Percentiles rank a stretch among this genome's conserved stretches.
phyloP scores from a whole-genome alignment of 2,888 invertebrate species.

The Microctonus brassicae region DNA sequence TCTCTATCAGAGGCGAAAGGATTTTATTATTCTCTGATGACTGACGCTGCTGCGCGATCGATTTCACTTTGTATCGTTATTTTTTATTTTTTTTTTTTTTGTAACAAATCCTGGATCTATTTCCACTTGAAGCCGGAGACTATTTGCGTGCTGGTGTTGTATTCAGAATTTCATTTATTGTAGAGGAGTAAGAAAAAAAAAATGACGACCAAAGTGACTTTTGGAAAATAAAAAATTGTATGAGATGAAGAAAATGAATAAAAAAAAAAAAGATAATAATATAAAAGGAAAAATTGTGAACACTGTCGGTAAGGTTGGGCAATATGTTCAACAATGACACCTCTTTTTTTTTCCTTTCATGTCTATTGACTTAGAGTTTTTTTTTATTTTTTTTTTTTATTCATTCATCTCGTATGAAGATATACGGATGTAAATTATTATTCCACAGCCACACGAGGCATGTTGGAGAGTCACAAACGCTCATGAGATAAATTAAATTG shows the following conservation, averaged over 20 bases:
- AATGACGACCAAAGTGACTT: background rate
- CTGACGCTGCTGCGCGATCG: background rate
- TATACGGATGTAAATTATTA: no score
- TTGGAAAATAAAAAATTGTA: background rate
- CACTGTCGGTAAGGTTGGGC: background rate
- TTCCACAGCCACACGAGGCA: background rate
- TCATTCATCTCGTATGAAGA: no score
- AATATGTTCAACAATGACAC: background rate
- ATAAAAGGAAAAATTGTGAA: background rate
- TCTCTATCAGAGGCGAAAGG: no score
- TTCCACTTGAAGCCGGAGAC: background rate
- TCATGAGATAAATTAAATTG: background rate
- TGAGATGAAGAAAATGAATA: no score
- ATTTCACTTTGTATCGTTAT: background rate
- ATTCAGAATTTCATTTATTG: background rate
- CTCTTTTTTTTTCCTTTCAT: background rate
- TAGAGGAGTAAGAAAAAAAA: background rate
- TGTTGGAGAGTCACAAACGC: background rate
- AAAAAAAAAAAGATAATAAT: no score
- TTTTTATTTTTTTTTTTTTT: background rate
- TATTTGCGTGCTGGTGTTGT: background rate
- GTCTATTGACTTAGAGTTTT: no score
- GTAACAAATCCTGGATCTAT: background rate
- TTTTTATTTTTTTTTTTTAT: no score
- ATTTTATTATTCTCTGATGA: background rate